These are phyloP conservation scores for Centroberyx gerrardi DNA, from an alignment of 2,797 vertebrate species.

Conservation along the genomic window DNA sequence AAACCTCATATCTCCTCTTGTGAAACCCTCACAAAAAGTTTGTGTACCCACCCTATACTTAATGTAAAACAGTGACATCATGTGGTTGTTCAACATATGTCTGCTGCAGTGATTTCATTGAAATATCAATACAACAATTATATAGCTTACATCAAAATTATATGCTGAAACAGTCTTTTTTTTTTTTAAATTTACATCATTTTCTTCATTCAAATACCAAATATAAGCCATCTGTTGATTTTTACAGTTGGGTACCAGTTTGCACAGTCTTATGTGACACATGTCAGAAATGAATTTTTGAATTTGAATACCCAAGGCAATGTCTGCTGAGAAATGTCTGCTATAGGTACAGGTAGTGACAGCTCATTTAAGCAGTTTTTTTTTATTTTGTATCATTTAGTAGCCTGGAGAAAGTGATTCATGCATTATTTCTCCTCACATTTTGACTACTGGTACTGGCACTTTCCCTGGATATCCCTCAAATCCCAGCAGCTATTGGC, in stretches of 20 bases:
- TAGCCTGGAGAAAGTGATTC: slow-evolving; percentile 4
- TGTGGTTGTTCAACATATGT: slow-evolving; percentile 59
- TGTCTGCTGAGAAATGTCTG: neutral
- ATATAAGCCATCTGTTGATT: too few relatives aligned
- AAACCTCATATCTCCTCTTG: neutral
- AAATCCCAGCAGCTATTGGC: too few relatives aligned
- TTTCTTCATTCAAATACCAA: neutral
- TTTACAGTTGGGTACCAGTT: too few relatives aligned
- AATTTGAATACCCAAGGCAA: too few relatives aligned
- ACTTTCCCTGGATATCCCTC: too few relatives aligned
- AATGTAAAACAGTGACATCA: slow-evolving; percentile 75
- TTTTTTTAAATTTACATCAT: neutral
- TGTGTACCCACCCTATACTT: slow-evolving; percentile 6
- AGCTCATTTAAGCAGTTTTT: neutral
- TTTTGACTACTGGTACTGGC: neutral
- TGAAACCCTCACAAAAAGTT: neutral
- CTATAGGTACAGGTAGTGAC: neutral
- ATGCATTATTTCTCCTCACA: neutral
- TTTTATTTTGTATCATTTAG: slow-evolving; percentile 16
- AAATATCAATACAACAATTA: neutral
- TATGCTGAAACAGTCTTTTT: neutral
- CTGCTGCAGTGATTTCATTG: neutral
- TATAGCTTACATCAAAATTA: neutral
- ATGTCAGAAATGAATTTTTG: too few relatives aligned
- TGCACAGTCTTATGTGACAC: too few relatives aligned